phyloP scores from a whole-genome alignment of 2,113 vertebrate species.

The Athene cunicularia region DNA sequence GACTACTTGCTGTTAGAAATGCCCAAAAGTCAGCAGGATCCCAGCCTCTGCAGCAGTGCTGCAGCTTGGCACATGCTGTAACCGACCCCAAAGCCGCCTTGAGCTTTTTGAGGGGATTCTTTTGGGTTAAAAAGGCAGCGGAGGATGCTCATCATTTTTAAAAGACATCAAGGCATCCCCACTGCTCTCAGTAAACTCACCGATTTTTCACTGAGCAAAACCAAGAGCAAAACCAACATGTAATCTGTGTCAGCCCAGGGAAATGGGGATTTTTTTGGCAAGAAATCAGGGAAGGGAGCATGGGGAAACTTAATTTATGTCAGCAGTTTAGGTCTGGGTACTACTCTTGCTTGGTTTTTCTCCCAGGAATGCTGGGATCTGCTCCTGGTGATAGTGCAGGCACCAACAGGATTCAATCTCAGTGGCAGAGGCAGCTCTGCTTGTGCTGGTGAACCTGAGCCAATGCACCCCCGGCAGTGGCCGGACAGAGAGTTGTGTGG shows the following conservation, averaged over 20 bases:
- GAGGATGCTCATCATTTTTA: neutral
- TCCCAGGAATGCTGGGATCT: neutral
- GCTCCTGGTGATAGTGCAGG: rapidly evolving
- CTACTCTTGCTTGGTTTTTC: neutral
- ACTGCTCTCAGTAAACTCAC: neutral
- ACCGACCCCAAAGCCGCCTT: neutral
- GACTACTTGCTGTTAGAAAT: neutral
- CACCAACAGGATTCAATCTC: neutral
- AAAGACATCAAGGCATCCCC: neutral
- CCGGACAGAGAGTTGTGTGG: rapidly evolving
- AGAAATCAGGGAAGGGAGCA: neutral
- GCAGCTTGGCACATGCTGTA: rapidly evolving
- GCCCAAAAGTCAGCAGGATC: neutral
- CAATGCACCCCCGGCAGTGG: rapidly evolving
- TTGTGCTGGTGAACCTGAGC: neutral
- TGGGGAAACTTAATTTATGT: neutral
- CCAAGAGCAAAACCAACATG: rapidly evolving
- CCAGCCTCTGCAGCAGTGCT: neutral
- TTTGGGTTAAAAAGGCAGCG: neutral
- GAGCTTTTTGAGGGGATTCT: neutral
- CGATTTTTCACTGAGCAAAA: neutral
- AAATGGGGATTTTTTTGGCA: neutral
- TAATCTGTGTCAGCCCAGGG: neutral
- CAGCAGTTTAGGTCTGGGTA: neutral
- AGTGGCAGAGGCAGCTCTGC: neutral